Evolutionary conservation across 1,140 invertebrate species (phyloP).

Genomic region (Orussus abietinus): DNA sequence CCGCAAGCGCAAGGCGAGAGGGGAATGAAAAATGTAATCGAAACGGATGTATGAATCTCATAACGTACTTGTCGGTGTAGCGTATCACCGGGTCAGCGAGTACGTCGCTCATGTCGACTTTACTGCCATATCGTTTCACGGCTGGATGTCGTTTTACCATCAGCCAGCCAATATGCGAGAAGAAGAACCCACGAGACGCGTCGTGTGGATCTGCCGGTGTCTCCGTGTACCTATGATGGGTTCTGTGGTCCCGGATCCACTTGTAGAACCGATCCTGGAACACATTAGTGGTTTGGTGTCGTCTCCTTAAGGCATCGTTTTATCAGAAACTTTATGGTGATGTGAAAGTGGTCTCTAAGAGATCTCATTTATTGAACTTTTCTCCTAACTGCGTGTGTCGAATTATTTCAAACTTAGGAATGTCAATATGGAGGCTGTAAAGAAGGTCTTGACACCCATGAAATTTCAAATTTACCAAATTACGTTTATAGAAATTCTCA

Average conservation of each 20-base stretch:
- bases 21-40: background rate
- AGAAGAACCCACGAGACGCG: conserved; percentile 77
- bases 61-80: conserved; percentile 65
- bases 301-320: no score
- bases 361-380: no score
- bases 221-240: conserved; percentile 80
- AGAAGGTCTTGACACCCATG: no score
- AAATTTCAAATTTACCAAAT: no score
- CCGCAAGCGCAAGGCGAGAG: no score
- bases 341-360: no score
- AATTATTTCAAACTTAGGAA: no score
- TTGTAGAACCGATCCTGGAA: conserved; percentile 49
- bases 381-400: no score
- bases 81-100: conserved; percentile 69
- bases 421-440: no score
- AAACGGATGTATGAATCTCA: background rate
- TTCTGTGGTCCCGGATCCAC: conserved; percentile 70
- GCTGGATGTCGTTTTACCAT: conserved; percentile 74
- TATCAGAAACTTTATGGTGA: no score
- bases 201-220: conserved; percentile 81
- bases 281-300: no score
- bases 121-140: conserved; percentile 59
- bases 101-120: conserved; percentile 73
- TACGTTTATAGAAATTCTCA: no score
- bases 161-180: conserved; percentile 81